A percentile compares a stretch with the other conserved stretches of the same genome.
Evolutionary conservation across 2,113 vertebrate genomes (phyloP).

Genomic region (Ciconia boyciana): DNA sequence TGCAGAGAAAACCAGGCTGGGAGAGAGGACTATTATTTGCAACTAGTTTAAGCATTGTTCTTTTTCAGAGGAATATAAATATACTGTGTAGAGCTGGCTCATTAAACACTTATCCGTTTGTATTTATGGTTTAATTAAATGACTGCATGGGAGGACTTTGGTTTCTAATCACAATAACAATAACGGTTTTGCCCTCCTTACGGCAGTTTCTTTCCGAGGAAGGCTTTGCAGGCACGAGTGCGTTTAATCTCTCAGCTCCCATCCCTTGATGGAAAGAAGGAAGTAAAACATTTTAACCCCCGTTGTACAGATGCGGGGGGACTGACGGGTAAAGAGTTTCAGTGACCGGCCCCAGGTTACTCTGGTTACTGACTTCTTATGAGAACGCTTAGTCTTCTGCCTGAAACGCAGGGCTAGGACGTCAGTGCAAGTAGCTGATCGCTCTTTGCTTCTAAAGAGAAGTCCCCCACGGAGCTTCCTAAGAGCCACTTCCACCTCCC

Average conservation of each 20-base stretch:
- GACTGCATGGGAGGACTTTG: background rate
- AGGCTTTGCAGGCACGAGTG: background rate
- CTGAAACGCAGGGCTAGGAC: background rate
- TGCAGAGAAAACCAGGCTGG: conserved; percentile 17
- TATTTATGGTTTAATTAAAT: conserved; percentile 66
- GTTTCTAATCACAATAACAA: background rate
- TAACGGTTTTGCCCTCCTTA: background rate
- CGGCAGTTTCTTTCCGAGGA: background rate
- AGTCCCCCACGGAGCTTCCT: background rate
- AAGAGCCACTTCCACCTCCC: background rate
- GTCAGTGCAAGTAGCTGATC: background rate
- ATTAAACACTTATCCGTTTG: conserved; percentile 41
- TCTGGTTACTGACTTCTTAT: background rate
- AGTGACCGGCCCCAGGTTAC: background rate
- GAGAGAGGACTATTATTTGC: conserved; percentile 34
- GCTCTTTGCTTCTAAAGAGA: background rate
- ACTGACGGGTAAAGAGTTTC: background rate
- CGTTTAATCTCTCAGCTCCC: background rate
- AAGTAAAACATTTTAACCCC: background rate
- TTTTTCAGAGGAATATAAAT: conserved; percentile 48
- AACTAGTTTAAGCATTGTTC: conserved; percentile 23
- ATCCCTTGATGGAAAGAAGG: background rate
- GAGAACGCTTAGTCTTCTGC: background rate
- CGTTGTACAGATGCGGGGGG: rapidly evolving
- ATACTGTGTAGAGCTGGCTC: conserved; percentile 27